Evolutionary conservation across 1,140 invertebrate genomes (phyloP).

Genomic region (Diorhabda sublineata): DNA sequence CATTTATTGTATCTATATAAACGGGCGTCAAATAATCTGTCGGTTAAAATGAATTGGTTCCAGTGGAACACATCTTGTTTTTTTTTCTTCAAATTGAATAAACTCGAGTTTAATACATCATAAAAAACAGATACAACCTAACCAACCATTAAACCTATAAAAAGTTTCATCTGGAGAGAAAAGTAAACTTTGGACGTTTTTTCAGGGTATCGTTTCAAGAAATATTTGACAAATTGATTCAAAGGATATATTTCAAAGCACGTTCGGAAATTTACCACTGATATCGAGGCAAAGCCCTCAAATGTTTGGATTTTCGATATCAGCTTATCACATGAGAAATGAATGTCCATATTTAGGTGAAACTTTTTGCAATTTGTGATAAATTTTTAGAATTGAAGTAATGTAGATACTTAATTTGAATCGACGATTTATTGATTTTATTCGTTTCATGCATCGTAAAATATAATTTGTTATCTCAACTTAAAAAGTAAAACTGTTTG

Average conservation of each 20-base stretch:
- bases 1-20: too few relatives aligned
- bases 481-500: too few relatives aligned
- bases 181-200: background rate
- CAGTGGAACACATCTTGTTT: too few relatives aligned
- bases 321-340: constrained; percentile 2
- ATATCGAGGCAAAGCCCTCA: background rate
- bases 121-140: background rate
- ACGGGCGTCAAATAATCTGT: too few relatives aligned
- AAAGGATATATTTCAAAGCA: constrained; percentile 2
- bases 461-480: too few relatives aligned
- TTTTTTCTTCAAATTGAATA: background rate
- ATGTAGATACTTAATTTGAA: background rate
- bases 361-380: background rate
- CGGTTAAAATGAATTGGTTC: too few relatives aligned
- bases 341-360: background rate
- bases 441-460: too few relatives aligned
- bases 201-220: background rate
- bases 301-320: background rate
- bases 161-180: background rate
- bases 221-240: constrained; percentile 1
- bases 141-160: background rate
- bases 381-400: background rate
- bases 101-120: background rate
- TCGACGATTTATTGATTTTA: too few relatives aligned
- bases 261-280: background rate